Conservation (phyloP, 2,888 invertebrate genomes). For the Sarcophaga rosellei region DNA sequence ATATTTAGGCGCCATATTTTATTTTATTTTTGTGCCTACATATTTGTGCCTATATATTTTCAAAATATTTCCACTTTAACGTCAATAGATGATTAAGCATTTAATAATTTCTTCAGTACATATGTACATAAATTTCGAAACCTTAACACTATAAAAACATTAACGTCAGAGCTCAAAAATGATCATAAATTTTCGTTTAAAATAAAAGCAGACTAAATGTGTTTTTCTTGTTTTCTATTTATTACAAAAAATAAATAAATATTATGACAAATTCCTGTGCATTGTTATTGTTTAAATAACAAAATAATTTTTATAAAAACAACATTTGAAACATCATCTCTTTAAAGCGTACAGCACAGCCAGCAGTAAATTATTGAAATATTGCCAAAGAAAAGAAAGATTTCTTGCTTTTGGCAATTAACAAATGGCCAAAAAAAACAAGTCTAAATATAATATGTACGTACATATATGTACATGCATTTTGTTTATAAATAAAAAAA, state of each 20-base stretch:
- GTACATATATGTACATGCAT: not conserved
- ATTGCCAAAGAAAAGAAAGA: conserved; percentile 33
- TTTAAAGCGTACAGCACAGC: not conserved
- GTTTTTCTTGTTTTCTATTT: not conserved
- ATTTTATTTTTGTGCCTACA: too few relatives aligned
- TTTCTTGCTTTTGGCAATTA: not conserved
- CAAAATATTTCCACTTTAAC: too few relatives aligned
- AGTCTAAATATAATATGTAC: not conserved
- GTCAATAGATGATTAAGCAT: too few relatives aligned
- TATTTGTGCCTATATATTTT: too few relatives aligned
- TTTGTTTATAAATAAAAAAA: not conserved
- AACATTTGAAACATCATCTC: not conserved
- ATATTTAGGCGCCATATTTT: too few relatives aligned
- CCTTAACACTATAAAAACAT: too few relatives aligned
- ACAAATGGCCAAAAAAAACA: not conserved
- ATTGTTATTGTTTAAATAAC: not conserved
- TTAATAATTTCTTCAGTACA: too few relatives aligned
- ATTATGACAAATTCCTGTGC: conserved; percentile 1
- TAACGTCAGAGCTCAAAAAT: too few relatives aligned
- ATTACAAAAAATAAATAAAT: conserved; percentile 3
- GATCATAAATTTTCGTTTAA: too few relatives aligned
- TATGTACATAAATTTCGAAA: too few relatives aligned
- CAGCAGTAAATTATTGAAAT: conserved; percentile 24
- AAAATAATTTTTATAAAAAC: not conserved
- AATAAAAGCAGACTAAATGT: too few relatives aligned